Conservation (phyloP, 1,140 invertebrate species). For the Macrosteles quadrilineatus region DNA sequence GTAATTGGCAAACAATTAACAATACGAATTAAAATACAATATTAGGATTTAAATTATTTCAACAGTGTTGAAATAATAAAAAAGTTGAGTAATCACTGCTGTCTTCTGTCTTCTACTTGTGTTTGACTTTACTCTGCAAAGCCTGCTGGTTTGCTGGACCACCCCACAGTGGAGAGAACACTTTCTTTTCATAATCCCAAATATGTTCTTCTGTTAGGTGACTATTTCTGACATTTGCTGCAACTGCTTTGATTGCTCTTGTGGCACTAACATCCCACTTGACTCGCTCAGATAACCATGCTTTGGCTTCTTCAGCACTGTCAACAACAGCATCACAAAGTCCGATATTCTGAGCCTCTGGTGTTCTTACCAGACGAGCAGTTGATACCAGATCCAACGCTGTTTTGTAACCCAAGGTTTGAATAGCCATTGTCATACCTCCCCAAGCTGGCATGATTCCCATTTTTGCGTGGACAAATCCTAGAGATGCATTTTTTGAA, state of each 20-base stretch:
- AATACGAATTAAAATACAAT: too few species aligned
- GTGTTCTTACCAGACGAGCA: conserved; percentile 47
- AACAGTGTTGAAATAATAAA: too few species aligned
- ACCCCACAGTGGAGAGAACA: conserved; percentile 56
- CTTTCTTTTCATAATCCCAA: conserved; percentile 46
- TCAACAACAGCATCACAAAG: conserved; percentile 47
- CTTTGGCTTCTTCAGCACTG: conserved; percentile 41
- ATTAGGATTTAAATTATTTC: too few species aligned
- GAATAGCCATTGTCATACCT: conserved; percentile 53
- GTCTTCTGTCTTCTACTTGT: too few species aligned
- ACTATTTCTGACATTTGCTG: background rate
- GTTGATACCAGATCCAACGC: conserved; percentile 55
- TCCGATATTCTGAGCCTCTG: conserved; percentile 51
- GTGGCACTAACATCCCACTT: conserved; percentile 45
- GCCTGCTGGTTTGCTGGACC: conserved; percentile 50
- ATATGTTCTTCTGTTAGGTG: too few species aligned
- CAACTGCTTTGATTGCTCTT: conserved; percentile 49
- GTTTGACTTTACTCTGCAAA: conserved; percentile 47
- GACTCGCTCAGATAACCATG: conserved; percentile 49
- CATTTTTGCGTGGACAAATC: conserved; percentile 60
- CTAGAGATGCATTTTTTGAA: conserved; percentile 45
- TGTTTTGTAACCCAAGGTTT: conserved; percentile 51
- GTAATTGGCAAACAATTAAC: too few species aligned
- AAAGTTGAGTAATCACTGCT: too few species aligned
- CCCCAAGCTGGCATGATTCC: conserved; percentile 62